A percentile compares a stretch with the other conserved stretches of the same genome.
Evolutionary conservation across 2,113 vertebrate genomes (phyloP).

Genomic region (Micronycteris hirsuta): DNA sequence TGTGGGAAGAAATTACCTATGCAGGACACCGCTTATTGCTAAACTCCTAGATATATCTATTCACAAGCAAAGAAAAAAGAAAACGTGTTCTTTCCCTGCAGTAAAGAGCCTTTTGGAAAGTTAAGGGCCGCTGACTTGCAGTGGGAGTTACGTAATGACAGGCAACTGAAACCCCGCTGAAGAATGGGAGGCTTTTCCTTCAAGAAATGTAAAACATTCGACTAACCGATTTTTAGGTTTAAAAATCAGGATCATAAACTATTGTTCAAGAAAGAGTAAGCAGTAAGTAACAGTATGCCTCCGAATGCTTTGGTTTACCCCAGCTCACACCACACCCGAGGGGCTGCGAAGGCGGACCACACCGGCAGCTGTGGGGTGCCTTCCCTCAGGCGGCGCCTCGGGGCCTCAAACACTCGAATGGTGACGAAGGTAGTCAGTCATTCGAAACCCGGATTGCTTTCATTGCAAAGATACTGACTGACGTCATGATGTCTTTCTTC

Average conservation of each 20-base stretch:
- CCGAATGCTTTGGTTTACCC: not conserved
- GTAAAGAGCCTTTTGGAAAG: not conserved
- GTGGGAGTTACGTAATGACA: not conserved
- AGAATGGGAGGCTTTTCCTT: not conserved
- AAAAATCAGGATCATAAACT: not conserved
- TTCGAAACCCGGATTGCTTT: not conserved
- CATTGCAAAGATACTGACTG: not conserved
- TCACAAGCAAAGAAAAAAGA: not conserved
- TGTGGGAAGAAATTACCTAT: not conserved
- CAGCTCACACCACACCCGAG: no score
- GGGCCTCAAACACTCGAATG: not conserved
- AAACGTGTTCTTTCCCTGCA: not conserved
- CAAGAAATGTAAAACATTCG: not conserved
- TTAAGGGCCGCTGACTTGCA: not conserved
- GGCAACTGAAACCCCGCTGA: not conserved
- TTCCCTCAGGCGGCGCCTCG: not conserved
- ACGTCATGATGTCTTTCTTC: no score
- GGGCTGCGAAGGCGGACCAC: not conserved
- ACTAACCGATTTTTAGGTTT: not conserved
- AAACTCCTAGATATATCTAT: not conserved
- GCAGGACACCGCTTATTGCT: not conserved
- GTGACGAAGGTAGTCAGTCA: not conserved
- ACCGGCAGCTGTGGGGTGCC: no score
- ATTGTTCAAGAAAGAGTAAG: not conserved
- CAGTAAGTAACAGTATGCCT: not conserved